These are phyloP conservation scores for Teleogryllus occipitalis DNA, from an alignment of 1,140 invertebrate species.

Conservation along the genomic window DNA sequence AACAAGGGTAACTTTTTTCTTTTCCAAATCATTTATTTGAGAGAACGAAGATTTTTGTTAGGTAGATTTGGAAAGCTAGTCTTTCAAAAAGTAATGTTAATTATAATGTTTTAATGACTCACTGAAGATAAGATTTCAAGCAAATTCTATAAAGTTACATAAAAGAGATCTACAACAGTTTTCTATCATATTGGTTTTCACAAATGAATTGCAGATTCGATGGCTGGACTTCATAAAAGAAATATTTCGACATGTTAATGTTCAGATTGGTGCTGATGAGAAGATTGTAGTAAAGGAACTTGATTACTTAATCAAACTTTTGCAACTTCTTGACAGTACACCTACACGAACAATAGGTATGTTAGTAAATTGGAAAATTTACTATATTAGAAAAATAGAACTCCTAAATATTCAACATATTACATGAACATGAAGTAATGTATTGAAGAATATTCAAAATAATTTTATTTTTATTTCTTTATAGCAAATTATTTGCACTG, in stretches of 20 bases:
- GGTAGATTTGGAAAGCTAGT: not conserved
- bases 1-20: conserved; percentile 30
- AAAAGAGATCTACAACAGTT: not conserved
- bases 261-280: conserved; percentile 26
- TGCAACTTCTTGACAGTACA: conserved; percentile 27
- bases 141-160: too few relatives aligned
- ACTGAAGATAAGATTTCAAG: too few relatives aligned
- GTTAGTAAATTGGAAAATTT: conserved; percentile 33
- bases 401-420: not conserved
- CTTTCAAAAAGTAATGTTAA: conserved; percentile 10
- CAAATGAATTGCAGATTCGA: conserved; percentile 26
- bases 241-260: conserved; percentile 25
- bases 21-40: not conserved
- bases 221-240: conserved; percentile 29
- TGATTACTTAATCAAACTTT: conserved; percentile 30
- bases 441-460: not conserved
- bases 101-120: too few relatives aligned
- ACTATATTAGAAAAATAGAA: not conserved
- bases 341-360: conserved; percentile 28
- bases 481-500: conserved; percentile 50
- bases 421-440: not conserved
- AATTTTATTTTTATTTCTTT: conserved; percentile 31
- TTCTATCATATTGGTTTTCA: not conserved
- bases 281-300: conserved; percentile 30
- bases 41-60: too few relatives aligned